Percentiles rank a stretch among this genome's conserved stretches.
phyloP scores from a whole-genome alignment of 2,113 vertebrate genomes.

The Tamias sibiricus region DNA sequence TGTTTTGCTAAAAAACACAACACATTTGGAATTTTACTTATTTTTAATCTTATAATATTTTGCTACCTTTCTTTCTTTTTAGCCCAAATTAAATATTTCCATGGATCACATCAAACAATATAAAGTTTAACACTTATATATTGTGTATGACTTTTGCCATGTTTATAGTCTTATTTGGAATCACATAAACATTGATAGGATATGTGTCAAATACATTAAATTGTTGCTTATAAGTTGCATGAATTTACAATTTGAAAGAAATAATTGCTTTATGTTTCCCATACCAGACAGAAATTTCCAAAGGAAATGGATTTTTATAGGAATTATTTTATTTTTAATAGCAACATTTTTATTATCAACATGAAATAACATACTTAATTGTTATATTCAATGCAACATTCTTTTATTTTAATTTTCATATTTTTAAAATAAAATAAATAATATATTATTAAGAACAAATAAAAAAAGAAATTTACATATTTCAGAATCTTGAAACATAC shows the following conservation, averaged over 20 bases:
- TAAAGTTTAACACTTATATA: neutral
- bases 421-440: neutral
- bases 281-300: rapidly evolving
- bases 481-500: neutral
- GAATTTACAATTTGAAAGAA: neutral
- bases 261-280: neutral
- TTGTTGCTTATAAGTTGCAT: neutral
- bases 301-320: neutral
- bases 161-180: neutral
- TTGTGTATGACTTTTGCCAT: rapidly evolving
- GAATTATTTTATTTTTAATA: neutral
- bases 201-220: neutral
- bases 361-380: neutral
- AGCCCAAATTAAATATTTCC: neutral
- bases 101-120: neutral
- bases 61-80: neutral
- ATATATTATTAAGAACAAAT: neutral
- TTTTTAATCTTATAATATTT: neutral
- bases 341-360: neutral
- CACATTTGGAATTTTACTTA: neutral
- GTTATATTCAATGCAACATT: neutral
- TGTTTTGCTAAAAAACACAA: neutral
- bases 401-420: neutral
- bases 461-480: neutral
- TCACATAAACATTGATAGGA: neutral